A percentile compares a stretch with the other conserved stretches of the same genome.
phyloP scores from a whole-genome alignment of 1,140 invertebrate genomes.

The Leucophenga varia region DNA sequence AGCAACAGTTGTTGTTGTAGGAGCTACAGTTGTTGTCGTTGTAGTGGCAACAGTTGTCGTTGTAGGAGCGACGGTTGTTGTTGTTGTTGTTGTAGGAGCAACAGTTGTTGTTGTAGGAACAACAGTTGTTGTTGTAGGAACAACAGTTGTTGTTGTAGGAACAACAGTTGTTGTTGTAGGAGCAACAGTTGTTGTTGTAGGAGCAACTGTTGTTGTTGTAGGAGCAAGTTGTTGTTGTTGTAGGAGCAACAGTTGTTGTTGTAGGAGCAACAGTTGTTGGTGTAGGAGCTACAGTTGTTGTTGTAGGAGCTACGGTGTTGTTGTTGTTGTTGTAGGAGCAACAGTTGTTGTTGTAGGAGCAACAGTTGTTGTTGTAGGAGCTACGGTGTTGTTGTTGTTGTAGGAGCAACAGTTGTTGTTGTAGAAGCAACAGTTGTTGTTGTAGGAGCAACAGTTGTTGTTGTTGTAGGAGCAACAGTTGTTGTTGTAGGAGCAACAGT shows the following conservation, averaged over 20 bases:
- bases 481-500: background rate
- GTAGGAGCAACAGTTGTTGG: no score
- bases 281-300: no score
- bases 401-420: background rate
- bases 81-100: background rate
- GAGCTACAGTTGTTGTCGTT: background rate
- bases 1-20: no score
- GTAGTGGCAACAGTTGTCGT: background rate
- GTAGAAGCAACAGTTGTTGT: no score
- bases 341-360: no score
- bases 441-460: no score
- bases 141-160: background rate
- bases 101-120: background rate
- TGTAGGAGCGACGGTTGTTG: background rate
- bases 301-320: no score
- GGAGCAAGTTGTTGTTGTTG: no score
- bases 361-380: background rate
- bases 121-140: slow-evolving; percentile 1
- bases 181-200: slow-evolving; percentile 11
- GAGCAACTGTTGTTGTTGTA: slow-evolving; percentile 6
- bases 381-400: background rate
- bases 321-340: no score
- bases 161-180: background rate
- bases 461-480: background rate
- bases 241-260: no score